Percentiles rank a stretch among this genome's conserved stretches.
Conservation (phyloP, 2,797 vertebrate genomes). For the Notamacropus eugenii region DNA sequence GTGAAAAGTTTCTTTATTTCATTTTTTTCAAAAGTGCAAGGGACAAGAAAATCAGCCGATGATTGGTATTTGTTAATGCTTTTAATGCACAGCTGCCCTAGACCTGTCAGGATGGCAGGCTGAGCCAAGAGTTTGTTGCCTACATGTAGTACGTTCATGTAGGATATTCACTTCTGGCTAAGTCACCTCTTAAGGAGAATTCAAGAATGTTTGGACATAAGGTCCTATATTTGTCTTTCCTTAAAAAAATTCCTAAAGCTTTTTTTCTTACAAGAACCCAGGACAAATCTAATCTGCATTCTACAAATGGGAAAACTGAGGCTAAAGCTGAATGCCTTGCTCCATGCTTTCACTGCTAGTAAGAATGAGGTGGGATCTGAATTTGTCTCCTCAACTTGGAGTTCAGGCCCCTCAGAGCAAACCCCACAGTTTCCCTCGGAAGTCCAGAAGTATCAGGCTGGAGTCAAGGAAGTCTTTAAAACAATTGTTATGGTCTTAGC, state of each 20-base stretch:
- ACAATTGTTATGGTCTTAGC: neutral
- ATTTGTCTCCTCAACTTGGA: neutral
- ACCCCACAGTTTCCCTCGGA: neutral
- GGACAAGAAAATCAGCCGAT: slow-evolving; percentile 13
- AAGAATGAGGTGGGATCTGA: neutral
- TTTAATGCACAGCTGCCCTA: slow-evolving; percentile 12
- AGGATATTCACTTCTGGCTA: slow-evolving; percentile 18
- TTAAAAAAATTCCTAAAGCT: neutral
- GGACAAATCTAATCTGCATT: neutral
- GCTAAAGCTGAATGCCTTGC: neutral
- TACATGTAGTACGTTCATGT: neutral
- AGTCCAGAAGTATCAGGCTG: neutral
- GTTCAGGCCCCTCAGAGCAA: neutral
- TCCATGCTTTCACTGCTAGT: neutral
- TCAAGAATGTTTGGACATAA: slow-evolving; percentile 22
- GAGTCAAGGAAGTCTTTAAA: neutral
- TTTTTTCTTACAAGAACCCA: neutral
- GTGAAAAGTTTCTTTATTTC: slow-evolving; percentile 15
- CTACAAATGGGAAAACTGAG: neutral
- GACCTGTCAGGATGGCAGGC: slow-evolving; percentile 11
- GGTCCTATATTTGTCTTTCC: neutral
- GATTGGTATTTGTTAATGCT: slow-evolving; percentile 14
- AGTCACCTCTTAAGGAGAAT: slow-evolving; percentile 38
- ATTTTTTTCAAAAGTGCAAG: slow-evolving; percentile 29
- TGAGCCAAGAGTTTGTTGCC: slow-evolving; percentile 21